Evolutionary conservation across 2,113 vertebrate species (phyloP), one percentile per base, ranked within the genome.

Genomic region (Guaruba guarouba): DNA sequence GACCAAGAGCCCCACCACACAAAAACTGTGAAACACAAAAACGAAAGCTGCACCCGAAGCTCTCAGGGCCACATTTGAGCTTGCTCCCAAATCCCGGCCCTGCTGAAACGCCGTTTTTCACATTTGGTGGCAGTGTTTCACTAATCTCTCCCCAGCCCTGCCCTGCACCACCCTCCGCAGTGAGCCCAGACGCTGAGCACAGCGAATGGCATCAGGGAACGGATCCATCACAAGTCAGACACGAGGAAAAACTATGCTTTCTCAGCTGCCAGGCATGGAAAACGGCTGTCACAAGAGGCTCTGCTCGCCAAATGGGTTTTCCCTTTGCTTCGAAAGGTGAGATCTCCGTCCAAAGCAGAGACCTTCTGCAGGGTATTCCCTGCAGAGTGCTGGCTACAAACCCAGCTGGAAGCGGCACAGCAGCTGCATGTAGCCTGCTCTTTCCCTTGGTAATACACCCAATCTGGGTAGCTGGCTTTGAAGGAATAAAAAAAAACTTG

Each of bases 291-390:
- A 43, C 52, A 18, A 52, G 78, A 63, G 51, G 61, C 46, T 83
- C 23, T 20, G 33, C 52, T 35, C 37, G 61, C 69, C 85, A 86
- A 62, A n/a, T 8, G 37, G 66, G 48, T 76, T 92, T 86, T 83
- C 28, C 68, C 77, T 81, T 86, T 54, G 31, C 20, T 63, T 69
- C 2, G 9, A 81, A 89, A 94, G 81, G 84, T 41, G 83, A 95
- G 46, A 33, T 77, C 70, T 39, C 52, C 0, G 0, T 62, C 68
- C 82, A 67, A 74, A 80, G 81, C 0, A 0, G 59, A 82, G 69
- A 44, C 61, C 41, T 86, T 86, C 71, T 64, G 86, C 11, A 13
- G 44, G 51, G 73, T 41, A 35, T 77, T 91, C 55, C 88, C 75
- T 35, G 63, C 48, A 41, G 85, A 43, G 52, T 0, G 1, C 82